Evolutionary conservation across 2,888 invertebrate species (phyloP).

Genomic region (Macaria notata): DNA sequence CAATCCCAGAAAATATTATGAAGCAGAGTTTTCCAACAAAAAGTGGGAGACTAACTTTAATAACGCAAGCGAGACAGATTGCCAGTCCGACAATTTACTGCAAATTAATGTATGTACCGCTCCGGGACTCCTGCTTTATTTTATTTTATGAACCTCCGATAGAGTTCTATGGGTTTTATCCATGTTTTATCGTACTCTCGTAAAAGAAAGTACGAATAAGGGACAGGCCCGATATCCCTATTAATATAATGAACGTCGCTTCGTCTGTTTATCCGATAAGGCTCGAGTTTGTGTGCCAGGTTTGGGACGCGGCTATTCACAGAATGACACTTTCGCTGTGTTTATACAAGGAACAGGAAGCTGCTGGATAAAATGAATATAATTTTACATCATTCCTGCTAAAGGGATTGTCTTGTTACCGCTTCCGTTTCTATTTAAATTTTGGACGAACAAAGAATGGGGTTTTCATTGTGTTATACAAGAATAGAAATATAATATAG

Average conservation of each 20-base stretch:
- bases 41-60: conserved; percentile 20
- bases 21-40: conserved; percentile 17
- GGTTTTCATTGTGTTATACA: too few species aligned
- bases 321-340: conserved; percentile 17
- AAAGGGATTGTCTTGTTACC: background rate
- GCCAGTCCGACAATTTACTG: conserved; percentile 29
- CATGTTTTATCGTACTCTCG: conserved; percentile 49
- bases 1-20: conserved; percentile 18
- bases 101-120: conserved; percentile 30
- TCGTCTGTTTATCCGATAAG: conserved; percentile 42
- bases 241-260: conserved; percentile 49
- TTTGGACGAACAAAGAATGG: too few species aligned
- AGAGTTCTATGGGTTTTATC: conserved; percentile 43
- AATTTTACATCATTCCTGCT: conserved; percentile 10
- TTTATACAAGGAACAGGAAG: conserved; percentile 15
- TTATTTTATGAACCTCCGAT: conserved; percentile 48
- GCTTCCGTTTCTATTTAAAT: background rate
- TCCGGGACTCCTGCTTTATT: conserved; percentile 44
- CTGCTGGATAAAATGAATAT: conserved; percentile 9
- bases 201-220: conserved; percentile 52
- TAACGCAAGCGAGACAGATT: conserved; percentile 24
- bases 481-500: too few species aligned
- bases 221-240: conserved; percentile 49
- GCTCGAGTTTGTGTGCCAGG: conserved; percentile 33
- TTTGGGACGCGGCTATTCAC: conserved; percentile 19